Conservation (phyloP, 2,888 invertebrate species). For the Diploptera punctata region DNA sequence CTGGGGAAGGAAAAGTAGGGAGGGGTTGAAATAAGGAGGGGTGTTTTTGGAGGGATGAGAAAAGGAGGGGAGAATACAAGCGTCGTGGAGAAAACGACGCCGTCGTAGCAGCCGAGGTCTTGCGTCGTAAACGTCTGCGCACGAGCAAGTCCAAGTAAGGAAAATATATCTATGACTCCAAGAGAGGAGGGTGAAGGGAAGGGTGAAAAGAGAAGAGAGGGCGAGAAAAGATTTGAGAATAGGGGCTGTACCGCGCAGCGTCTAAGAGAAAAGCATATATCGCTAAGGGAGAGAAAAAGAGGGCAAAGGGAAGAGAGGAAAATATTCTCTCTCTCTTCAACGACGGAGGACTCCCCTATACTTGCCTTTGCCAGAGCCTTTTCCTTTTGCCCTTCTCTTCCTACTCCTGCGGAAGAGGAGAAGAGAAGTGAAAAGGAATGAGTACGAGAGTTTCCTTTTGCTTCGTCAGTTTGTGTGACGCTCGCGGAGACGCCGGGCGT, state of each 20-base stretch:
- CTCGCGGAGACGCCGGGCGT: constrained; percentile 41
- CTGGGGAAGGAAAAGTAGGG: constrained; percentile 36
- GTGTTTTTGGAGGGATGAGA: neutral
- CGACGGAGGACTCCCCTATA: neutral
- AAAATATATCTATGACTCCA: constrained; percentile 27
- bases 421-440: constrained; percentile 31
- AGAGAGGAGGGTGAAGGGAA: constrained; percentile 8
- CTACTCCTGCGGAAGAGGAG: constrained; percentile 16
- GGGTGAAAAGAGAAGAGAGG: constrained; percentile 16
- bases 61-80: constrained; percentile 27
- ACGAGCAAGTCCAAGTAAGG: constrained; percentile 33
- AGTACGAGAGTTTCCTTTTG: constrained; percentile 36
- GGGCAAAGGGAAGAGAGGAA: constrained; percentile 24
- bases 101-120: constrained; percentile 28
- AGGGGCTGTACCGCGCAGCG: constrained; percentile 33
- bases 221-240: constrained; percentile 34
- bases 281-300: constrained; percentile 13
- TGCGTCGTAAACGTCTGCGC: constrained; percentile 19
- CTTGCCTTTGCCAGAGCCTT: neutral
- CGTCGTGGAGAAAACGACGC: constrained; percentile 41
- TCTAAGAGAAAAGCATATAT: constrained; percentile 29
- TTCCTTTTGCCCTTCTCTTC: constrained; percentile 32
- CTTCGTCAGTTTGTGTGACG: constrained; percentile 40
- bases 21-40: constrained; percentile 27
- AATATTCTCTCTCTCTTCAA: constrained; percentile 11